phyloP scores from a whole-genome alignment of 2,888 invertebrate genomes.

The Microctonus hyperodae region DNA sequence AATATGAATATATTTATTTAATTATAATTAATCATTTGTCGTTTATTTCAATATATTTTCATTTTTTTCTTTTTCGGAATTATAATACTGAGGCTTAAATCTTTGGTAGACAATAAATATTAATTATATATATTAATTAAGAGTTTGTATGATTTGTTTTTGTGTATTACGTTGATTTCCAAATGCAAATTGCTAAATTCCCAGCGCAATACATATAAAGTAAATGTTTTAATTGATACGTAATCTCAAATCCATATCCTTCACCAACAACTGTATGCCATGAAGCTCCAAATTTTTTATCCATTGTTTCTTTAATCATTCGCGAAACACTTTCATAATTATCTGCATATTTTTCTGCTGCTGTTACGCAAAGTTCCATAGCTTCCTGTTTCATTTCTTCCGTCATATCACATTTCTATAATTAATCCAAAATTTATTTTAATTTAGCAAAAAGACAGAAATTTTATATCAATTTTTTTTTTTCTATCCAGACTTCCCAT shows the following conservation, averaged over 20 bases:
- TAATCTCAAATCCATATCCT: conserved; percentile 73
- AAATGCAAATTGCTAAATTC: conserved; percentile 70
- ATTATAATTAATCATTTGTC: conserved; percentile 4
- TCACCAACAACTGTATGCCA: conserved; percentile 77
- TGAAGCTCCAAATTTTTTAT: conserved; percentile 77
- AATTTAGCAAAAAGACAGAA: too few relatives aligned
- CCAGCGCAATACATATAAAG: conserved; percentile 72
- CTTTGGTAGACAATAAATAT: neutral
- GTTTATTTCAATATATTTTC: neutral
- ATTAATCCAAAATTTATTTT: conserved; percentile 19
- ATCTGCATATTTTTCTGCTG: conserved; percentile 87
- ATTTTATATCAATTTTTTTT: too few relatives aligned
- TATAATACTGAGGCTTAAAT: conserved; percentile 6
- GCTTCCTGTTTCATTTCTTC: conserved; percentile 82
- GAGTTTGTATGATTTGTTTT: neutral
- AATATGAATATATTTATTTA: neutral
- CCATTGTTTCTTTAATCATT: conserved; percentile 93
- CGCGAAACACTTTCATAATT: conserved; percentile 88
- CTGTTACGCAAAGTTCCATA: conserved; percentile 89
- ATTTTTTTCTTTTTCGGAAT: neutral
- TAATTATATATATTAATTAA: too few relatives aligned
- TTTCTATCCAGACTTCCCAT: too few relatives aligned
- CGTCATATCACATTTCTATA: conserved; percentile 68
- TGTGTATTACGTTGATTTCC: conserved; percentile 69
- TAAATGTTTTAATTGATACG: conserved; percentile 70